phyloP scores from a whole-genome alignment of 2,113 vertebrate genomes.

The Euleptes europaea region DNA sequence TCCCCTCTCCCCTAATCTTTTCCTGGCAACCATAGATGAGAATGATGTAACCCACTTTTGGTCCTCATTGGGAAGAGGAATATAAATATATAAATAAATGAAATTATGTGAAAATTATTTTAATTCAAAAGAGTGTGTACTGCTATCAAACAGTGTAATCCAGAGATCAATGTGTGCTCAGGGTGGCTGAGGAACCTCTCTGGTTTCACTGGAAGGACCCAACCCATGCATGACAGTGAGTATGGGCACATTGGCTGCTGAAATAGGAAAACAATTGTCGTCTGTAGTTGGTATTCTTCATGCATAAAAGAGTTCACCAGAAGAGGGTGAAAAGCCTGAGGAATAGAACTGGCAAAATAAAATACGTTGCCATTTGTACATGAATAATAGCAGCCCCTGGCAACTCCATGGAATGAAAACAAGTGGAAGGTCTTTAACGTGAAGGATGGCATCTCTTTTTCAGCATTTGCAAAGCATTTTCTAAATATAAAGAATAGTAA shows the following conservation, averaged over 20 bases:
- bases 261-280: not conserved
- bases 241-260: not conserved
- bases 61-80: no score
- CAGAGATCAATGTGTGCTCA: not conserved
- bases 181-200: not conserved
- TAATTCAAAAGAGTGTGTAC: no score
- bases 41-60: no score
- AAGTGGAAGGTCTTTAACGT: conserved; percentile 14
- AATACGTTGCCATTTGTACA: conserved; percentile 56
- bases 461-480: conserved; percentile 15
- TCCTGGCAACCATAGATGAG: no score
- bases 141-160: not conserved
- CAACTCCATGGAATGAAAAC: conserved; percentile 35
- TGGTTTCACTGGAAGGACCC: not conserved
- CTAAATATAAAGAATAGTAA: conserved; percentile 45
- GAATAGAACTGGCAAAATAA: conserved; percentile 61
- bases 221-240: not conserved
- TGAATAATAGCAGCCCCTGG: conserved; percentile 54
- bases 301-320: not conserved
- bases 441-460: conserved; percentile 23
- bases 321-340: not conserved
- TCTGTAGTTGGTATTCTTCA: not conserved
- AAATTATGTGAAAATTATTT: no score
- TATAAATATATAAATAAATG: no score
- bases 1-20: no score